Evolutionary conservation across 2,888 invertebrate species (phyloP).

Genomic region (Oligia fasciuncula): DNA sequence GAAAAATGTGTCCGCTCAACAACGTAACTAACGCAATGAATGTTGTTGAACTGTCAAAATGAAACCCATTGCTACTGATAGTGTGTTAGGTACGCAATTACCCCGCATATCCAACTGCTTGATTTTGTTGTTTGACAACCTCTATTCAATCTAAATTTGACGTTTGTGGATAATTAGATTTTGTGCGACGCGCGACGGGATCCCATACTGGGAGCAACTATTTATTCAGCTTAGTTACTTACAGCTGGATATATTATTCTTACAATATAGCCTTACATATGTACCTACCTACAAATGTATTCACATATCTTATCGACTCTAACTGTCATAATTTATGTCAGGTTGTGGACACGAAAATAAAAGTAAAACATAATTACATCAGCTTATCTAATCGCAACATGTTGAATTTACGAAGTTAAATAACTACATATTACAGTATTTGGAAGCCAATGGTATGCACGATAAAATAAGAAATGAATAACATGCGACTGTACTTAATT

Average conservation of each 20-base stretch:
- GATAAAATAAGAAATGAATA: too few species aligned
- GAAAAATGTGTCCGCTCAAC: too few species aligned
- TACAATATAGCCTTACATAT: not conserved
- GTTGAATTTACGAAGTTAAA: slow-evolving; percentile 1
- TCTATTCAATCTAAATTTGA: too few species aligned
- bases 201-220: too few species aligned
- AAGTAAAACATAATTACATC: slow-evolving; percentile 4
- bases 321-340: not conserved
- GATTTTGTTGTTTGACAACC: too few species aligned
- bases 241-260: not conserved
- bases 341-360: not conserved
- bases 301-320: not conserved
- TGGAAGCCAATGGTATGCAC: not conserved
- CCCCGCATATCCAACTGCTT: too few species aligned
- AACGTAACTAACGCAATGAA: too few species aligned
- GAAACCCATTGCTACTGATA: too few species aligned
- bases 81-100: too few species aligned
- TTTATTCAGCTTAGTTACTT: not conserved
- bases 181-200: not conserved
- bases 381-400: slow-evolving; percentile 11
- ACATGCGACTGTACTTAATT: too few species aligned
- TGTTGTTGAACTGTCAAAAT: too few species aligned
- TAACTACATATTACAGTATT: not conserved
- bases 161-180: not conserved
- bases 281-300: not conserved